A percentile compares a stretch with the other conserved stretches of the same genome.
Evolutionary conservation across 2,888 invertebrate species (phyloP).

Genomic region (Mythimna pallens): DNA sequence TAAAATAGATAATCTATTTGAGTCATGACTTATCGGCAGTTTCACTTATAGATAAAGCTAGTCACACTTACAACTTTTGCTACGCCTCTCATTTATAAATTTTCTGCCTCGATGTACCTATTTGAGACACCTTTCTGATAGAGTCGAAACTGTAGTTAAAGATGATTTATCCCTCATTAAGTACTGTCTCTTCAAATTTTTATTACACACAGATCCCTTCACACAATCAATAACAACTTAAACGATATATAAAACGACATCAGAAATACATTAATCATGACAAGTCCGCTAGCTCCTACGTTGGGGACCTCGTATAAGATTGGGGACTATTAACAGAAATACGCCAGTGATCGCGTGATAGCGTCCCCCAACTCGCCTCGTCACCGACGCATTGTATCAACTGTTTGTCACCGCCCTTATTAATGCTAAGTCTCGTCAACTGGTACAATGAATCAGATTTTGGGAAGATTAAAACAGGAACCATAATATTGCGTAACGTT

Average conservation of each 20-base stretch:
- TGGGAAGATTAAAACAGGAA: constrained; percentile 34
- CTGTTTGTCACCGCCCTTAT: constrained; percentile 59
- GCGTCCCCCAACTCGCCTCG: constrained; percentile 76
- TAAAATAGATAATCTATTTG: too few relatives aligned
- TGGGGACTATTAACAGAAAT: constrained; percentile 84
- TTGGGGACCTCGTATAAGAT: constrained; percentile 57
- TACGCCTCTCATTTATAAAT: not conserved
- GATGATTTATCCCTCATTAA: not conserved
- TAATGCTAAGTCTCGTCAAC: constrained; percentile 51
- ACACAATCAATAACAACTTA: constrained; percentile 29
- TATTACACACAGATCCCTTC: constrained; percentile 16
- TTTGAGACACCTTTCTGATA: not conserved
- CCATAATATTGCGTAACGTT: constrained; percentile 4
- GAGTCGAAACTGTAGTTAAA: not conserved
- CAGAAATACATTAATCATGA: constrained; percentile 44
- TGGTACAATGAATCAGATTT: constrained; percentile 60
- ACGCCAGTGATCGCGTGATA: constrained; percentile 82
- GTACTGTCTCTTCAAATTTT: not conserved
- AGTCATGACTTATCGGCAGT: too few relatives aligned
- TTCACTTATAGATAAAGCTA: not conserved
- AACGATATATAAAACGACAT: constrained; percentile 30
- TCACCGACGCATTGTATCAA: constrained; percentile 75
- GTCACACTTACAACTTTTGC: not conserved
- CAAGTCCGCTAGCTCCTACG: constrained; percentile 54
- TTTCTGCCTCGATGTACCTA: too few relatives aligned